Base-by-base conservation (phyloP, 2,113 vertebrate species). In the Leptobrachium ailaonicum region DNA sequence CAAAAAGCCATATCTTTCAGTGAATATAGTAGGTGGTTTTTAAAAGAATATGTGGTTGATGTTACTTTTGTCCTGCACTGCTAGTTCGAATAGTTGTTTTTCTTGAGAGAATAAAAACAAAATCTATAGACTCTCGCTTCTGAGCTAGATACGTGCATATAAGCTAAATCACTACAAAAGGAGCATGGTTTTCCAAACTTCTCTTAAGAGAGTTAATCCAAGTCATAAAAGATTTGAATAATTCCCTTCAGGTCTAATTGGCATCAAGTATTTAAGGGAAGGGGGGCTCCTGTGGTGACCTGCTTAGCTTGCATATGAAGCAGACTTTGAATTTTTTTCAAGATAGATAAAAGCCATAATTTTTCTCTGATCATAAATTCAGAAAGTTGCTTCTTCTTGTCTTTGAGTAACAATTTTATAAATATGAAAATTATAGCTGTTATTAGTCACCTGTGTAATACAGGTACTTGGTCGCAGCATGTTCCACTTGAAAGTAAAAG, bases 341-440 rank as follows among this genome's bases (percentile, higher is more conserved):
- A 54, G 60, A 79, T 63, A 73, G 69, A 79, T 79, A 73, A 79
- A 79, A 79, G 77, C 32, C 20, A 45, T 66, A 6, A 42, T 2
- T 41, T 73, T 72, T 64, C 56, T 72, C 66, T 79, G 77, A 79
- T 79, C 77, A 79, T 53, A 72, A 79, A 79, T 79, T 72, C 77
- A 72, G 45, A 72, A 71, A 79, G 77, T 54, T 41, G 53, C 13
- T 72, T 64, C 70, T 73, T 79, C 76, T 54, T 78, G 68, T 71
- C 58, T 66, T 43, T 12, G 32, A 72, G 77, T 79, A 73, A 79
- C 75, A 64, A 81, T 75, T 50, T 69, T 81, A 42, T 74, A 75
- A 75, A 80, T 50, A 68, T 47, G 42, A 66, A 47, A 41, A 54
- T 74, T 74, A 11, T 32, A 32, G 20, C 20, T 32, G 20, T 32